Conservation (phyloP, 1,140 invertebrate species). For the Idris sp. region DNA sequence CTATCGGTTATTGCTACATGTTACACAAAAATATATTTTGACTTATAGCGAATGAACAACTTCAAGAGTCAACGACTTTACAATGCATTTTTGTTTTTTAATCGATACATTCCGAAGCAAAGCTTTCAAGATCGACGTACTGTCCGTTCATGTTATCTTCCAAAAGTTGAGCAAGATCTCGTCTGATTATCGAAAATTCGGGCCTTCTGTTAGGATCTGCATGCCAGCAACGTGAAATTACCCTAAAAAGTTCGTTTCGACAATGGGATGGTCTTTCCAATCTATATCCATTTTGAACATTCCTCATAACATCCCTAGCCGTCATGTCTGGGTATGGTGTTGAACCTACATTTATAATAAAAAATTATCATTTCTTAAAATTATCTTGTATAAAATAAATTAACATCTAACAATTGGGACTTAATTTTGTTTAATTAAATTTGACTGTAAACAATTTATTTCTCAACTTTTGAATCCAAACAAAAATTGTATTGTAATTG, state of each 20-base stretch:
- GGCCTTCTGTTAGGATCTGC: conserved; percentile 86
- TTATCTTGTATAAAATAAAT: too few relatives aligned
- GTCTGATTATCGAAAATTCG: conserved; percentile 83
- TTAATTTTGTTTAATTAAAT: too few relatives aligned
- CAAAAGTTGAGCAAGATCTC: conserved; percentile 83
- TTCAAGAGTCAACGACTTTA: conserved; percentile 43
- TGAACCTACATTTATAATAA: conserved; percentile 83
- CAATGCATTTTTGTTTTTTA: conserved; percentile 66
- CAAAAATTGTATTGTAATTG: too few relatives aligned
- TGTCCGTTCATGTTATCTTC: conserved; percentile 85
- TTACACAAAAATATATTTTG: conserved; percentile 60
- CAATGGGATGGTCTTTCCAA: conserved; percentile 87
- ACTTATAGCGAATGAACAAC: conserved; percentile 50
- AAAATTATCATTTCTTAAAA: too few relatives aligned
- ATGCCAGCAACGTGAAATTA: conserved; percentile 87
- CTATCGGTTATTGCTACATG: conserved; percentile 51
- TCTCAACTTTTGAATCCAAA: too few relatives aligned
- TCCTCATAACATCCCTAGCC: conserved; percentile 86
- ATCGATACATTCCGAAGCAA: conserved; percentile 84
- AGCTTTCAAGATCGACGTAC: conserved; percentile 88
- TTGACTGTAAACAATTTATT: too few relatives aligned
- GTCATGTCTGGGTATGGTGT: conserved; percentile 90
- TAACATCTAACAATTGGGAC: too few relatives aligned
- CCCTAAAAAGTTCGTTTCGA: conserved; percentile 85
- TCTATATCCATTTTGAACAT: conserved; percentile 86